phyloP scores from a whole-genome alignment of 1,140 invertebrate species.

The Brachionus asplanchnoidis region DNA sequence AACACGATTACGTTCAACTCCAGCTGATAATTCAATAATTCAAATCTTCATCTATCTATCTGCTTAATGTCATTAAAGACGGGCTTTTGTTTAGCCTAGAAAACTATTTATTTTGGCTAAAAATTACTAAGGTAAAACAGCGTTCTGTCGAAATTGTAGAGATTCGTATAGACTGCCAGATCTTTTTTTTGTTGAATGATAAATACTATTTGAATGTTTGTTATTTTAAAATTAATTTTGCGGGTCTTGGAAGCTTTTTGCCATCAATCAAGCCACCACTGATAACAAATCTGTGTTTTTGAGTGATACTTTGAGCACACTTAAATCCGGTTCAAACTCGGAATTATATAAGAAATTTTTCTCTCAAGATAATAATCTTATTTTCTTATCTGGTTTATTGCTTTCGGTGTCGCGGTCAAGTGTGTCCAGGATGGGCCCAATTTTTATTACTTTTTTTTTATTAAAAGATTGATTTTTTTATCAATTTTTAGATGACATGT shows the following conservation, averaged over 20 bases:
- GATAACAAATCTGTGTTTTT: not conserved
- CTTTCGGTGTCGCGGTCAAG: not conserved
- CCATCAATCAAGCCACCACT: slow-evolving; percentile 14
- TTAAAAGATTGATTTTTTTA: slow-evolving; percentile 13
- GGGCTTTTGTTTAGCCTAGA: slow-evolving; percentile 12
- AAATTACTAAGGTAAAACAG: not conserved
- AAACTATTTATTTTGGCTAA: not conserved
- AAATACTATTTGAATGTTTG: slow-evolving; percentile 29
- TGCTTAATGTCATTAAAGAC: slow-evolving; percentile 16
- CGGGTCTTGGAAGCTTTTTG: not conserved
- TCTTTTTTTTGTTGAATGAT: not conserved
- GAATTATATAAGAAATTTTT: not conserved
- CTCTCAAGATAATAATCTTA: not conserved
- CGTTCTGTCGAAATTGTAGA: not conserved
- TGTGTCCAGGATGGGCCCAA: not conserved
- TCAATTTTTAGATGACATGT: slow-evolving; percentile 11
- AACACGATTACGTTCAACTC: not conserved
- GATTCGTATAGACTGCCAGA: slow-evolving; percentile 24
- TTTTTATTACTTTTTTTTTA: not conserved
- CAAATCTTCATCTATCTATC: not conserved
- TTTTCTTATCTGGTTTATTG: not conserved
- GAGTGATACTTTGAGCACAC: not conserved
- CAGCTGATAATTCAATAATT: slow-evolving; percentile 10
- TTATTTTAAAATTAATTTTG: slow-evolving; percentile 17
- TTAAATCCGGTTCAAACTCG: not conserved